A percentile compares a stretch with the other conserved stretches of the same genome.
Evolutionary conservation across 1,140 invertebrate genomes (phyloP).

Genomic region (Caerostris extrusa): DNA sequence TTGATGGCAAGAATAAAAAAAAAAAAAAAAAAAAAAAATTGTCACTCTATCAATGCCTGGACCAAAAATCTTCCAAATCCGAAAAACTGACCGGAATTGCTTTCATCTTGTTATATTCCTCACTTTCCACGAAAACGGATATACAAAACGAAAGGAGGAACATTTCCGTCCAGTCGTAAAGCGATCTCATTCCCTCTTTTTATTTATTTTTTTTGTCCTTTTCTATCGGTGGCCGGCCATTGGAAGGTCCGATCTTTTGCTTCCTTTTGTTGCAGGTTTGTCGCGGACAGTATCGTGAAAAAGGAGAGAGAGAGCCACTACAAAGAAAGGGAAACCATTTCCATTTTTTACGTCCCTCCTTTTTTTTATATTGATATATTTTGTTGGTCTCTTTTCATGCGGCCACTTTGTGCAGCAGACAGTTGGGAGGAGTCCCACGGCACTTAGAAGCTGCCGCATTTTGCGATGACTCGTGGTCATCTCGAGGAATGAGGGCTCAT

Average conservation of each 20-base stretch:
- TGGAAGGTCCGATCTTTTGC: conserved; percentile 63
- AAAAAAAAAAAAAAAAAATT: not conserved
- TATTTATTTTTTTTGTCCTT: not conserved
- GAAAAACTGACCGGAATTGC: conserved; percentile 6
- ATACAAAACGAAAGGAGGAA: conserved; percentile 3
- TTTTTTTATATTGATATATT: not conserved
- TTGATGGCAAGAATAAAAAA: not conserved
- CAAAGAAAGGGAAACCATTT: conserved; percentile 30
- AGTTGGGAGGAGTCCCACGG: conserved; percentile 33
- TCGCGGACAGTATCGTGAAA: conserved; percentile 66
- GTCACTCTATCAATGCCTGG: not conserved
- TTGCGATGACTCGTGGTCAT: conserved; percentile 18
- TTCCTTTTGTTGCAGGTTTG: conserved; percentile 42
- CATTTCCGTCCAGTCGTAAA: conserved; percentile 6
- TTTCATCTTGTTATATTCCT: not conserved
- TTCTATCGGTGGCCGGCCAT: conserved; percentile 26
- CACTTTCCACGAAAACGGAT: conserved; percentile 12
- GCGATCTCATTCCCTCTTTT: conserved; percentile 32
- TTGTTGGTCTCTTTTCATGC: conserved; percentile 22
- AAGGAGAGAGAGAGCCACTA: not conserved
- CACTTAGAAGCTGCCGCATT: not conserved
- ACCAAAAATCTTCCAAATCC: conserved; percentile 3
- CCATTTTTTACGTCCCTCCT: conserved; percentile 46
- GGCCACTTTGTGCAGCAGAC: not conserved
- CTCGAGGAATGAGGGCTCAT: conserved; percentile 2